Evolutionary conservation across 2,888 invertebrate genomes (phyloP).

Genomic region (Lycia hirtaria): DNA sequence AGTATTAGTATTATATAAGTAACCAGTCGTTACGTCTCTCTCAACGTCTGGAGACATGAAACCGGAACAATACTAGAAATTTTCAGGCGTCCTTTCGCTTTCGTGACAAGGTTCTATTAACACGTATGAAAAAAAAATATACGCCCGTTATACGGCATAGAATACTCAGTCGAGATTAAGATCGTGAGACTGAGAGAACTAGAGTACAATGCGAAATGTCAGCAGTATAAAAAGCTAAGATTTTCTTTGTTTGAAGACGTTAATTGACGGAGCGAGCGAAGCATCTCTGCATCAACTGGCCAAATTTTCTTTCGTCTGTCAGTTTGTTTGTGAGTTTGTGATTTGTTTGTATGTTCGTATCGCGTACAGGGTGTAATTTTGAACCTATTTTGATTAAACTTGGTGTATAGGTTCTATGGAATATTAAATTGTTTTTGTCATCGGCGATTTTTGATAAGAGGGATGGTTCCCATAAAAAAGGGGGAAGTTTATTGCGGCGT

Average conservation of each 20-base stretch:
- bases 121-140: slow-evolving; percentile 39
- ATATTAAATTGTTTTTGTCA: too few species aligned
- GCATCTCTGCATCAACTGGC: background rate
- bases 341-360: too few species aligned
- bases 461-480: too few species aligned
- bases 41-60: slow-evolving; percentile 20
- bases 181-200: slow-evolving; percentile 58
- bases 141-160: slow-evolving; percentile 57
- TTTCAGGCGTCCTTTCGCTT: slow-evolving; percentile 44
- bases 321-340: too few species aligned
- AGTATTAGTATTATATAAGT: too few species aligned
- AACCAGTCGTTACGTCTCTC: slow-evolving; percentile 5
- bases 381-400: too few species aligned
- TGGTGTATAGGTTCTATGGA: too few species aligned
- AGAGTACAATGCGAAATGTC: slow-evolving; percentile 41
- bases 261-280: background rate
- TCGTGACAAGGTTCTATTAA: slow-evolving; percentile 63
- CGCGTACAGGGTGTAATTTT: too few species aligned
- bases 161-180: slow-evolving; percentile 53
- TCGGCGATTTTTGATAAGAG: too few species aligned
- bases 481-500: too few species aligned
- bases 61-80: slow-evolving; percentile 42
- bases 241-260: slow-evolving; percentile 8
- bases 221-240: slow-evolving; percentile 18
- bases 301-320: too few species aligned